Evolutionary conservation across 2,888 invertebrate genomes (phyloP).

Genomic region (Cheilosia variabilis): DNA sequence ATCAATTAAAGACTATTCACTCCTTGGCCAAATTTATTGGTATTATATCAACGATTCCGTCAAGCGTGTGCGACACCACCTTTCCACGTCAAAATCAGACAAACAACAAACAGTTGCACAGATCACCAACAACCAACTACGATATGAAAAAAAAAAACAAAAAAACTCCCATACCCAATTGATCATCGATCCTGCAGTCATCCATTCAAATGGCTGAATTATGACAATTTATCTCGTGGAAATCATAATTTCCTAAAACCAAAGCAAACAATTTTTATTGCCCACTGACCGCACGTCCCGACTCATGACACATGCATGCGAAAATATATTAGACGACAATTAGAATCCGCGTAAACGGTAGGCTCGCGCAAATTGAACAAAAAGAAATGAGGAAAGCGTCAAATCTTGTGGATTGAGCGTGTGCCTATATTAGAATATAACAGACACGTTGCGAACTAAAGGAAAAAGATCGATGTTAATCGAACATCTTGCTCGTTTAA

Average conservation of each 20-base stretch:
- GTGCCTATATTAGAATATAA: conserved; percentile 14
- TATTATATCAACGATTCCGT: conserved; percentile 61
- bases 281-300: conserved; percentile 44
- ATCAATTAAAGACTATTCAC: conserved; percentile 64
- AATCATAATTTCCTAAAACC: conserved; percentile 73
- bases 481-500: conserved; percentile 10
- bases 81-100: conserved; percentile 45
- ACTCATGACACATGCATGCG: conserved; percentile 34
- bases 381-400: conserved; percentile 13
- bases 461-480: conserved; percentile 2
- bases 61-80: conserved; percentile 36
- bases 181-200: conserved; percentile 64
- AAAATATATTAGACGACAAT: conserved; percentile 35
- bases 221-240: conserved; percentile 72
- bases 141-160: conserved; percentile 76
- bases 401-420: conserved; percentile 32
- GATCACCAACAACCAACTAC: conserved; percentile 16
- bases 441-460: conserved; percentile 14
- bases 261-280: conserved; percentile 62
- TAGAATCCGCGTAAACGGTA: conserved; percentile 54
- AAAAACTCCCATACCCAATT: conserved; percentile 43
- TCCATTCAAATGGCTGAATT: conserved; percentile 72
- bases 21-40: conserved; percentile 44
- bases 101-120: conserved; percentile 57
- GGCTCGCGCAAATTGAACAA: conserved; percentile 11